Evolutionary conservation across 35 echinoderm and acorn worm genomes (phyloP).

Genomic region (Ophioderma brevispina): DNA sequence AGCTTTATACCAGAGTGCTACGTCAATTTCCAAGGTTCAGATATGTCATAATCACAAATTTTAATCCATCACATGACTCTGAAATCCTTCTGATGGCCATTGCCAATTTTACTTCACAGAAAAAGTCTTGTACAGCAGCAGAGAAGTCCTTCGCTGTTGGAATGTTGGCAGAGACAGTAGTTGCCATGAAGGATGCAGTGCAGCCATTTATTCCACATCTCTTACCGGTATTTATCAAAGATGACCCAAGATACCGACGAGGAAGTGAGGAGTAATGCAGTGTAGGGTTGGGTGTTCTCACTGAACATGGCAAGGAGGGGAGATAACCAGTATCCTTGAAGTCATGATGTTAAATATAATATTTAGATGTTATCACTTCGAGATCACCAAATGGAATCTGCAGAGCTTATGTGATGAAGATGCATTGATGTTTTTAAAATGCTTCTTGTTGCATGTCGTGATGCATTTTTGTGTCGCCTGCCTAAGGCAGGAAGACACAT

Average conservation of each 20-base stretch:
- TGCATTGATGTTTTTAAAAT: too few species aligned
- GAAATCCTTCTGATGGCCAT: not conserved
- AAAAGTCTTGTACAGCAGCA: conserved; percentile 68
- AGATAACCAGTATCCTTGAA: conserved; percentile 78
- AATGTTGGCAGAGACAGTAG: conserved; percentile 79
- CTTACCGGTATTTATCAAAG: conserved; percentile 61
- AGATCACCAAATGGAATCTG: too few species aligned
- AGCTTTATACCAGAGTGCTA: too few species aligned
- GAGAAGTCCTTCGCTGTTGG: conserved; percentile 96
- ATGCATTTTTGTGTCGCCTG: too few species aligned
- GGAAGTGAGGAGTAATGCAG: conserved; percentile 89
- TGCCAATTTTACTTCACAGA: conserved; percentile 50
- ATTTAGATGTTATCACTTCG: too few species aligned
- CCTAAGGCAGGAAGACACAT: too few species aligned
- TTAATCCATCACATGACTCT: not conserved
- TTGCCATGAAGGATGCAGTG: conserved; percentile 64
- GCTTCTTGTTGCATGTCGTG: too few species aligned
- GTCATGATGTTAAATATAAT: too few species aligned
- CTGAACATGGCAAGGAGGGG: conserved; percentile 69
- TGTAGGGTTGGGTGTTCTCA: conserved; percentile 90
- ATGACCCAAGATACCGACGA: conserved; percentile 77
- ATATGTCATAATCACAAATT: too few species aligned
- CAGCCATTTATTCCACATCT: conserved; percentile 78
- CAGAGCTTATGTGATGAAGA: too few species aligned
- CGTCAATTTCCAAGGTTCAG: too few species aligned